Base-by-base conservation (phyloP, 1,140 invertebrate genomes). In the Drosophila watanabei region DNA sequence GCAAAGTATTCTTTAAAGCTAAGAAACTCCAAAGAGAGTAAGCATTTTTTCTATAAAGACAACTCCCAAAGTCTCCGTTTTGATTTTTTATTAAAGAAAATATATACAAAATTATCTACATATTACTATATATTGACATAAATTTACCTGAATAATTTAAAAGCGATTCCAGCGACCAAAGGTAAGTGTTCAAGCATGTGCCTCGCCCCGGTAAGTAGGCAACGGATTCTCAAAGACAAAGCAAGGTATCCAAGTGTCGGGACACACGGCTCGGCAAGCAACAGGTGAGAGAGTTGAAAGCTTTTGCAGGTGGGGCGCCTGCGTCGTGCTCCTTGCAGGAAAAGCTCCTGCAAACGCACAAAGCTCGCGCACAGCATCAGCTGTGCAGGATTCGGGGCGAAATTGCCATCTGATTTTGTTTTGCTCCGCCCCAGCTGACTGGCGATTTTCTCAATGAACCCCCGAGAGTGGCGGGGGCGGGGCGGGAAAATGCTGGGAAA, bases 391-490 rank as follows among this genome's bases (percentile, higher is more conserved):
- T 51, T 85, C 75, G 41, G 48, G 70, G 85, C 81, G 85, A 88
- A 88, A 70, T 59, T 39, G 45, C 43, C 85, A 89, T 89, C 81
- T 89, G 85, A 76, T 89, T 85, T 85, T 89, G 89, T 86, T 89
- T 89, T 66, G 83, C 62, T 65, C 32, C 69, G 48, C 33, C 43
- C 41, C 81, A 79, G 75, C 68, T 61, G 80, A 43, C 62, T 32
- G 49, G 61, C 73, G 14, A 57, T 60, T 41, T 76, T 35, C 63
- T 63, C 63, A 66, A 66, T 75, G 66, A 69, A 69, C 63, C 46
- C 43, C 11, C 14, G 16, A 16, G n/a, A 0, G 3, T 14, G 18
- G 48, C 33, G 9, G 32, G 13, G 10, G 18, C 16, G 46, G 5
- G n/a, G 20, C 6, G 30, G 43, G 0, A 28, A 39, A 39, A 39